phyloP scores from a whole-genome alignment of 2,888 invertebrate genomes.

The Folsomia candida region DNA sequence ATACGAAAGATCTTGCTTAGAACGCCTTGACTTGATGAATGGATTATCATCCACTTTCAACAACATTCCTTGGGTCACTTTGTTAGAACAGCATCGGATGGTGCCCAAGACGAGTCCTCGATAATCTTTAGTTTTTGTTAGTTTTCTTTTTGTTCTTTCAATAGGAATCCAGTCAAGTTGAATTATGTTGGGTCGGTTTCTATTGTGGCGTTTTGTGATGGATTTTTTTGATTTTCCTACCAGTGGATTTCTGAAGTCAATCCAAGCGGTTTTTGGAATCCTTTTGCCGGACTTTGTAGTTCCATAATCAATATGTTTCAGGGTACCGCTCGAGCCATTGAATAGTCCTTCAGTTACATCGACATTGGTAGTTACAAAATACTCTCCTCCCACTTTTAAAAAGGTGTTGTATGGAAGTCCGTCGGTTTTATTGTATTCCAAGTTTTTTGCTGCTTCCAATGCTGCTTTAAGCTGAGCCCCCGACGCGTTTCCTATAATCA shows the following conservation, averaged over 20 bases:
- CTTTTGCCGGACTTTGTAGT: background rate
- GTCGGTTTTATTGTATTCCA: constrained; percentile 23
- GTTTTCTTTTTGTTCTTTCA: background rate
- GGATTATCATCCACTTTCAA: background rate
- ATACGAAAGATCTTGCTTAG: background rate
- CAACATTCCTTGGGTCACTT: background rate
- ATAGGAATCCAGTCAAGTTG: constrained; percentile 9
- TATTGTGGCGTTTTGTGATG: background rate
- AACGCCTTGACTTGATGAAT: background rate
- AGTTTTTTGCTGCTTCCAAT: constrained; percentile 13
- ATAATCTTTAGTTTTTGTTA: background rate
- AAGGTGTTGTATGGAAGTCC: constrained; percentile 41
- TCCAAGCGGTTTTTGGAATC: constrained; percentile 13
- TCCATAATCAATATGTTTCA: constrained; percentile 27
- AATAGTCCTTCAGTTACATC: constrained; percentile 37
- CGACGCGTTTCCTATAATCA: constrained; percentile 11
- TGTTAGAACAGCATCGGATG: background rate
- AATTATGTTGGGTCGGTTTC: background rate
- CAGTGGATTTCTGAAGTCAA: constrained; percentile 24
- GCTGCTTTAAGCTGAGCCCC: background rate
- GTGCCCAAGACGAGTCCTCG: background rate
- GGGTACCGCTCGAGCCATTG: constrained; percentile 40
- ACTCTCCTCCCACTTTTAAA: constrained; percentile 43
- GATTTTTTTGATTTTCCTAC: constrained; percentile 15
- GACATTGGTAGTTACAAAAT: constrained; percentile 41